Evolutionary conservation across 92 coral and sea anemone species (phyloP), one percentile per base, ranked within the genome.

Genomic region (Virgularia gustaviana): DNA sequence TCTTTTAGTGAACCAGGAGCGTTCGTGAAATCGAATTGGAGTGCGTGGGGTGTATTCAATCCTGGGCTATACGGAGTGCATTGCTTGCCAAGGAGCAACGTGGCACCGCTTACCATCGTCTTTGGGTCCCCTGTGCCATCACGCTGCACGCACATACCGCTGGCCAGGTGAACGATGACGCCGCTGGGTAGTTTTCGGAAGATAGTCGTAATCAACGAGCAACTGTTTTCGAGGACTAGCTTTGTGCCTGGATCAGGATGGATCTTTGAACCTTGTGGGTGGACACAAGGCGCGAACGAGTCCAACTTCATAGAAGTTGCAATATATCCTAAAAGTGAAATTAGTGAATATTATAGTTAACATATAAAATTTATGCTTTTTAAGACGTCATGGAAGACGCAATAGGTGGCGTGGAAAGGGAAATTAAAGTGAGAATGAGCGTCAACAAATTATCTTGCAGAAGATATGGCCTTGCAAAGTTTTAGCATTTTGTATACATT

Each of bases 131-230:
- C 61, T 43, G 34, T 49, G 8, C 35, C 34, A 0, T 32, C 38
- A 3, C 60, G 44, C 10, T 68, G 75, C 19, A 68, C 1, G 35
- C 75, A 68, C 75, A 68, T 49, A 30, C 75, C 75, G 25, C 75
- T 68, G 25, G 30, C 45, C 24, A 68, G 44, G 20, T 68, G 75
- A 20, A 44, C 60, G 37, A 68, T 68, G 24, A 49, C 61, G 0
- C 75, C 75, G 22, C 51, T 47, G 12, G 59, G 75, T 6, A 44
- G 60, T 1, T 47, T 58, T 31, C 36, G 31, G 45, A 68, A 68
- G 61, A 68, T 19, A 18, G 53, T 30, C 1, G 11, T 12, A 19
- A 68, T 42, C n/a, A 22, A 20, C n/a, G 59, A 34, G 36, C 75
- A 68, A 4, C 59, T 31, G 2, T 68, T 15, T 33, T 36, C 8